Base-by-base conservation (phyloP, 2,113 vertebrate genomes). In the Prietella phreatophila region DNA sequence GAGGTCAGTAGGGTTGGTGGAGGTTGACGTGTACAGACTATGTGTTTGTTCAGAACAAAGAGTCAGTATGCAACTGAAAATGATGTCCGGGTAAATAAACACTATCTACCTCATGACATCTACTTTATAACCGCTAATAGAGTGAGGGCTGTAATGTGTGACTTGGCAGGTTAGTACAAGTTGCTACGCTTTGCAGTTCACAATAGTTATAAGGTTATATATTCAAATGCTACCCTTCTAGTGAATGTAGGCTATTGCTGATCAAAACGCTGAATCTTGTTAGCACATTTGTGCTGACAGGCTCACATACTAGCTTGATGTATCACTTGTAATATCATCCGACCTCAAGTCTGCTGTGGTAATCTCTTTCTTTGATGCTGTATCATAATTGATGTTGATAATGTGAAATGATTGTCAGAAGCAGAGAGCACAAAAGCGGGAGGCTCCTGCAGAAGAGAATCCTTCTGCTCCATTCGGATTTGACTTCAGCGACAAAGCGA, bases 401-500 rank as follows among this genome's bases (percentile, higher is more conserved):
- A 84, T 88, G 53, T 75, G 73, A 55, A 88, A 86, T 85, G 71
- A 82, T 61, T 86, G 76, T 80, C 67, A 60, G 75, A 65, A 47
- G 4, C 47, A n/a, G 25, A 27, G 55, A 63, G 73, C 79, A 78
- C 82, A 81, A 75, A 58, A 73, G 50, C 56, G 58, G 25, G 83
- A 82, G 60, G 33, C 76, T 87, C 76, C 79, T 88, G 84, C 13
- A 88, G 19, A 30, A 60, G 89, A 88, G 88, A 90, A 19, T 65
- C 73, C 86, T 84, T 83, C 76, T 65, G 69, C 47, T 53, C 58
- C 87, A 67, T 85, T 83, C 82, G 50, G 82, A 73, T 87, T 61
- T 82, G 86, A 88, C 85, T 87, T 85, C 76, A 86, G 84, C 63
- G 67, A 85, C 83, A 78, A 63, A 87, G 73, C n/a, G 56, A 89